Evolutionary conservation across 2,888 invertebrate genomes (phyloP).

Genomic region (Hypena proboscidalis): DNA sequence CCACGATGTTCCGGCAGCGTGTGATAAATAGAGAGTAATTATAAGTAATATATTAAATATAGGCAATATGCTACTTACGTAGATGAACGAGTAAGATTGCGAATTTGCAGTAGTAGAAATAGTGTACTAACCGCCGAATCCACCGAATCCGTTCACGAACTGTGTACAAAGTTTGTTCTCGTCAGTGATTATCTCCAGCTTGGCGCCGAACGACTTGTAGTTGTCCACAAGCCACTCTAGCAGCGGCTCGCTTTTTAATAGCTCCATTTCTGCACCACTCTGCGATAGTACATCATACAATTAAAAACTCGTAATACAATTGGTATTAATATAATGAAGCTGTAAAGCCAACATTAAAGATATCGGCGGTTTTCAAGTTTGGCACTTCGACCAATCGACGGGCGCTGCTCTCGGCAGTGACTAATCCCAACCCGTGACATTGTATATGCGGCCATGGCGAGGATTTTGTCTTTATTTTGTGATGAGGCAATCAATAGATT

Average conservation of each 20-base stretch:
- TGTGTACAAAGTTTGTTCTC: conserved; percentile 99
- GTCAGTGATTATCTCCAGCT: conserved; percentile 99
- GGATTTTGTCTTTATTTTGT: too few relatives aligned
- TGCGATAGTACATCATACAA: conserved; percentile 74
- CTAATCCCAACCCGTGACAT: too few relatives aligned
- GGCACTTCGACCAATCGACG: too few relatives aligned
- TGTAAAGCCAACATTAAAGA: too few relatives aligned
- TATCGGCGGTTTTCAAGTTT: too few relatives aligned
- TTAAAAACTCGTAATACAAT: too few relatives aligned
- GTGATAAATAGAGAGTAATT: conserved; percentile 40
- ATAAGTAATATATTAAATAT: conserved; percentile 17
- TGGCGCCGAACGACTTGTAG: conserved; percentile 99
- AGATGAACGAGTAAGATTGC: not conserved
- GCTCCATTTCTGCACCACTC: conserved; percentile 98
- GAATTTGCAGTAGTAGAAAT: too few relatives aligned
- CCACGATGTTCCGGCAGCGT: conserved; percentile 51
- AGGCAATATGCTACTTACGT: too few relatives aligned
- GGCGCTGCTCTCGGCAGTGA: too few relatives aligned
- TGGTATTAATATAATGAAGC: too few relatives aligned
- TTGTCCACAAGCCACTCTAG: conserved; percentile 99
- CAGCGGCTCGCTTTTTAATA: conserved; percentile 97
- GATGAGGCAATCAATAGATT: too few relatives aligned
- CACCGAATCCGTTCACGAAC: conserved; percentile 99
- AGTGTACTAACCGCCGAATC: conserved; percentile 94
- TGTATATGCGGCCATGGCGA: too few relatives aligned